Evolutionary conservation across 2,113 vertebrate genomes (phyloP), one percentile per base, ranked within the genome.

Genomic region (Fregata magnificens): DNA sequence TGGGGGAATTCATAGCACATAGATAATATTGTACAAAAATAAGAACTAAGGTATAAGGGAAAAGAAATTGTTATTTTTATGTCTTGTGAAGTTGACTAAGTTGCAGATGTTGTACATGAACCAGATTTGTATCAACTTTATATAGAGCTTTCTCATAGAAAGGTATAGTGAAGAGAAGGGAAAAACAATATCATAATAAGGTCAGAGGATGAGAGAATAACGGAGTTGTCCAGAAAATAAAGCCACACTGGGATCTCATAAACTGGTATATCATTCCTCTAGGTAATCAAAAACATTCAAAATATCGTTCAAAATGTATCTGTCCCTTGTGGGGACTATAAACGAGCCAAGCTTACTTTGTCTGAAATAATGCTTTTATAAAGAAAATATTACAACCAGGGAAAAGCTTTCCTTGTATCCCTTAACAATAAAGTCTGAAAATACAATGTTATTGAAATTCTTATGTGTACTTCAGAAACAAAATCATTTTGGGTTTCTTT

Each of bases 221-320:
- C 95, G 61, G 78, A 94, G 73, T 94, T 97, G 81, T 83, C 94
- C 89, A 89, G 93, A 93, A 94, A 97, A 89, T 88, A 88, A 95
- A 95, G 62, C 13, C 49, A 79, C 56, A 47, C 8, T 66, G 56
- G 85, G 83, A 93, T 91, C 71, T 94, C 84, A 94, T 82, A 97
- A 95, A 55, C 45, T 47, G 81, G 32, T 73, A 66, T 94, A 96
- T 94, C 22, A 61, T 96, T 94, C 52, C 91, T 96, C 83, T 56
- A 88, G 67, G 73, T 92, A 69, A 90, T 90, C 66, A 96, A 78
- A 93, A 82, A 17, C 77, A 94, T 97, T 94, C 85, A 87, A 93
- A 86, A 86, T 73, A 58, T 42, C 2, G 7, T 92, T 96, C 55
- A 87, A 82, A 96, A 96, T 86, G 47, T 76, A 94, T 74, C 71